Evolutionary conservation across 2,797 vertebrate species (phyloP).

Genomic region (Ctenopoma multispine): DNA sequence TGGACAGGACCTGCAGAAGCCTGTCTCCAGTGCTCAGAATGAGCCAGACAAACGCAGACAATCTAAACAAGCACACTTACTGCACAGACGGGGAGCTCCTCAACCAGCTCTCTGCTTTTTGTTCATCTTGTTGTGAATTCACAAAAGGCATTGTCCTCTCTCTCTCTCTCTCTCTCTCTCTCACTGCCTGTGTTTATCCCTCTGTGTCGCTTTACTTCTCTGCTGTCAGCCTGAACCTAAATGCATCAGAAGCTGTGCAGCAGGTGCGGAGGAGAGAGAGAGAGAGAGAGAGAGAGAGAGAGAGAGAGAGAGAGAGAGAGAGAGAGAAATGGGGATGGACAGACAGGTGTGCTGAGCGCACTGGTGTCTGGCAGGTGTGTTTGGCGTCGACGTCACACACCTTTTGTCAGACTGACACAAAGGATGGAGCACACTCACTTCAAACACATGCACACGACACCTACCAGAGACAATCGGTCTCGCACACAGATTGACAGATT

Average conservation of each 20-base stretch:
- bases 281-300: constrained; percentile 26
- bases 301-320: constrained; percentile 31
- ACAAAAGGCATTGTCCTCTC: constrained; percentile 18
- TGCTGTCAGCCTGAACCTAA: constrained; percentile 21
- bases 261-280: constrained; percentile 43
- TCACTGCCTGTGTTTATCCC: neutral
- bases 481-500: neutral
- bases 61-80: constrained; percentile 35
- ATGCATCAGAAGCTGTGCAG: constrained; percentile 7
- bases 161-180: constrained; percentile 14
- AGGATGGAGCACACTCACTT: constrained; percentile 31
- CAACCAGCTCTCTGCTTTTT: constrained; percentile 19
- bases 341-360: constrained; percentile 35
- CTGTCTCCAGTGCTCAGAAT: neutral
- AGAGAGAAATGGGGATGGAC: neutral
- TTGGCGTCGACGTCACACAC: constrained; percentile 26
- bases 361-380: constrained; percentile 45
- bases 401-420: constrained; percentile 35
- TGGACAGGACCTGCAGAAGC: neutral
- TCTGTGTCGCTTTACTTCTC: neutral
- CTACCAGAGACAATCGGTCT: constrained; percentile 1
- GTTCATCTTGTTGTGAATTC: constrained; percentile 24
- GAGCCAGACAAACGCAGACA: neutral
- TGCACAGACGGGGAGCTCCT: constrained; percentile 40
- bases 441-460: constrained; percentile 4